Evolutionary conservation across 2,888 invertebrate species (phyloP), one percentile per base, ranked within the genome.

Genomic region (Sinotaia quadrata): DNA sequence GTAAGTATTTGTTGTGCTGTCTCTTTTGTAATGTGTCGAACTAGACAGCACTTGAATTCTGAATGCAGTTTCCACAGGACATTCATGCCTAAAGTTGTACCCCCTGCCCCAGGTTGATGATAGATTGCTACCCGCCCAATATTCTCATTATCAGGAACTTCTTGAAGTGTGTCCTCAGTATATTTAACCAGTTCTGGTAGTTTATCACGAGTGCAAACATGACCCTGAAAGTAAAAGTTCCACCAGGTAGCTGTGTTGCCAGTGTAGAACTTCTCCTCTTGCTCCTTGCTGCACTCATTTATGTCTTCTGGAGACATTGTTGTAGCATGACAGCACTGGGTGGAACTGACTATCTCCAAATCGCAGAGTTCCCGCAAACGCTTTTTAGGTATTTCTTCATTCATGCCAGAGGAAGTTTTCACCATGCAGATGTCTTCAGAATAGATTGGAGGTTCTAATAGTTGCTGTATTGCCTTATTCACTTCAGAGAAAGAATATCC

Each of bases 51-150:
- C 37, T 80, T 65, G 44, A 76, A 78, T 31, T 68, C 49, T 56
- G 70, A 58, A 51, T 73, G 68, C 29, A 79, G 68, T 27, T 78
- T 75, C 83, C 83, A 83, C 10, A 83, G 67, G 2, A 81, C 62
- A 15, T 83, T 76, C 60, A 69, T 78, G 27, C 81, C 79, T 37
- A 77, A 68, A 2, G 83, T 83, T 1, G 80, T 81, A 29, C 80
- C 83, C 2, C 83, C 83, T 24, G 83, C 78, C 1, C 82, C 81
- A 29, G 83, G 81, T 56, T 83, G 81, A 60, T 83, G 82, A 44
- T 71, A 71, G 21, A 83, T 61, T 10, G 58, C 67, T 12, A 81
- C 74, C 15, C 65, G 56, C 21, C 69, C 75, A 24, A 81, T 74
- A 36, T 67, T 69, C 1, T 47, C 51, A 18, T 49, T 29, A 29